phyloP scores from a whole-genome alignment of 2,797 vertebrate species.

The Malurus leucopterus region DNA sequence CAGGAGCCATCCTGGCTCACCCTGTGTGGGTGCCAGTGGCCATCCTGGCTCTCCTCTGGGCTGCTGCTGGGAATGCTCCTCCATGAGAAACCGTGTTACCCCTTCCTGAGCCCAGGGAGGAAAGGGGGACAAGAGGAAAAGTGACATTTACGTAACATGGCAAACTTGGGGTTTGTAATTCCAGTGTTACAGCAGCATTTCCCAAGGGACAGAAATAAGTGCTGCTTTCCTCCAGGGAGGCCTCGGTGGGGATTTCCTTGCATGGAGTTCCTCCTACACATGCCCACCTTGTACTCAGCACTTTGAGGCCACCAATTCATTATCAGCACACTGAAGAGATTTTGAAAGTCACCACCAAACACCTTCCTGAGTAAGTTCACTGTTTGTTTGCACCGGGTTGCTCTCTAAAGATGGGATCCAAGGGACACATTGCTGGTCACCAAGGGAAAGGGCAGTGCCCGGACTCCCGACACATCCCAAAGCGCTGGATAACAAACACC shows the following conservation, averaged over 20 bases:
- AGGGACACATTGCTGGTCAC: background rate
- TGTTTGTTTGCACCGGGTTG: background rate
- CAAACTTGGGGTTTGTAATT: background rate
- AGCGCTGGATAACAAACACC: background rate
- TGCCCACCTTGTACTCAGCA: background rate
- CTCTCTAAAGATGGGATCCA: background rate
- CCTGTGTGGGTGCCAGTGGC: rapidly evolving
- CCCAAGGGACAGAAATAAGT: background rate
- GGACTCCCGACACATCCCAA: background rate
- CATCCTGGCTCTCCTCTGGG: rapidly evolving
- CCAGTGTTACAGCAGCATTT: background rate
- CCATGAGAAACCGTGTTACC: rapidly evolving
- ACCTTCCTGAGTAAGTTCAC: background rate
- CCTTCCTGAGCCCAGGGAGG: background rate
- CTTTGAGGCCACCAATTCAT: background rate
- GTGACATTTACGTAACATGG: background rate
- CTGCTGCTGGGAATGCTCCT: background rate
- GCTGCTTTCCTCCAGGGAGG: background rate
- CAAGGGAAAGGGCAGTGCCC: rapidly evolving
- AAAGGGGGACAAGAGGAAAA: background rate
- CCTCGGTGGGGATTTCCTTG: background rate
- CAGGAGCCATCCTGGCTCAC: rapidly evolving
- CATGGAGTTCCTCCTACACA: background rate
- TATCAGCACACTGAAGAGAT: background rate
- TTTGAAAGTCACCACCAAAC: background rate